Base-by-base conservation (phyloP, 2,113 vertebrate species). In the Clarias gariepinus region DNA sequence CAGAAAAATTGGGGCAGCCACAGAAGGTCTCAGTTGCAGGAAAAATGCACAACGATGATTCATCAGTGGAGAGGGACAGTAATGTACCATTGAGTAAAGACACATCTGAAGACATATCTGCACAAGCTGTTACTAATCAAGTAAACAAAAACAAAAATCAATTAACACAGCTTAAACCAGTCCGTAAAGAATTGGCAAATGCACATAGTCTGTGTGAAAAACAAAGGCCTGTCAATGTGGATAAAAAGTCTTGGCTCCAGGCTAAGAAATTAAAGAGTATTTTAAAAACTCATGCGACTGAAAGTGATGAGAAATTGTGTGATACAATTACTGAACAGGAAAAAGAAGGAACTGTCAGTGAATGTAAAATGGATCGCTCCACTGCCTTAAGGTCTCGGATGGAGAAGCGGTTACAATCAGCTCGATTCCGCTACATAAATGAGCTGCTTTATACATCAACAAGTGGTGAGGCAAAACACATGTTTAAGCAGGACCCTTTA, bases 401-500 rank as follows among this genome's bases (percentile, higher is more conserved):
- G 97, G 93, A 96, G 89, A 94, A 95, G 78, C 95, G 95, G 0
- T 90, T 99, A 84, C 95, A 96, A 19, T 91, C 95, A 0, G 97
- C 97, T 1, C 96, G 96, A 12, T 99, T 99, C 93, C 97, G 98
- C 36, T 97, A 95, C 90, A 95, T 99, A 63, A 99, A 99, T 3
- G 94, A 99, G 87, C 94, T 95, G 88, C 90, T 99, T 7, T 99
- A 99, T 94, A 96, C 94, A 0, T 92, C 90, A 0, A 91, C 92
- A 88, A 98, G 98, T 90, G 92, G 58, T 0, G 96, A 96, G 21
- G 97, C 97, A 0, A 93, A 86, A 0, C 91, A 28, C 58, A 96
- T 99, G 89, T 98, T 99, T 89, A 90, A 87, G 19, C 92, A 93
- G 83, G 98, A 99, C 86, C 97, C 95, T 0, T 88, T 96, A 4